Evolutionary conservation across 2,797 vertebrate species (phyloP).

Genomic region (Graptemys geographica): DNA sequence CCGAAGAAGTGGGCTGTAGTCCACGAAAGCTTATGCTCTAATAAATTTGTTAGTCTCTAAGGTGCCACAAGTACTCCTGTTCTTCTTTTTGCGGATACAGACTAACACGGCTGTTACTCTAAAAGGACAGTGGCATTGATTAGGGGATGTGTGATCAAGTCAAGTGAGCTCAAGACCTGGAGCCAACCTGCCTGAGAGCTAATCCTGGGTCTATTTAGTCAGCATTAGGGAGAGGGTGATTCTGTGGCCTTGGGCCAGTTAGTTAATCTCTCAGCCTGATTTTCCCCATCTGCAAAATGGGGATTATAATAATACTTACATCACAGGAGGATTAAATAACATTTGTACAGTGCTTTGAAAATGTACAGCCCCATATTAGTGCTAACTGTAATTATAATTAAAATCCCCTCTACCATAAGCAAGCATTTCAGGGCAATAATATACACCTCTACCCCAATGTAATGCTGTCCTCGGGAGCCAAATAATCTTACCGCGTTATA

Average conservation of each 20-base stretch:
- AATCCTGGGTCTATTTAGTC: background rate
- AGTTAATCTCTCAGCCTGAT: background rate
- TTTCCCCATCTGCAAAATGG: conserved; percentile 6
- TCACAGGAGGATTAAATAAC: conserved; percentile 4
- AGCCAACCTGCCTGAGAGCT: background rate
- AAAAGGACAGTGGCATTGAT: background rate
- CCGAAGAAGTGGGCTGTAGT: no score
- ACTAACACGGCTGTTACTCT: no score
- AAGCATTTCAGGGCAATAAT: conserved; percentile 24
- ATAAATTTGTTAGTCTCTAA: no score
- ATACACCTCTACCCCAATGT: background rate
- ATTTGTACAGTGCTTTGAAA: conserved; percentile 11
- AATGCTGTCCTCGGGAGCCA: no score
- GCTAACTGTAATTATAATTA: background rate
- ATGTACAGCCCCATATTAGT: background rate
- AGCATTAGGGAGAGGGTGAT: background rate
- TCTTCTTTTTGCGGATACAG: no score
- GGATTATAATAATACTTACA: background rate
- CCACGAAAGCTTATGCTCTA: no score
- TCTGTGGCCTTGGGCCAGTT: background rate
- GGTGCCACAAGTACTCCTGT: no score
- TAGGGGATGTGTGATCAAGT: background rate
- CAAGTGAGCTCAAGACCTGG: background rate
- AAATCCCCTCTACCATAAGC: conserved; percentile 1
- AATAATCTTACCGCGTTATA: no score